A percentile compares a stretch with the other conserved stretches of the same genome.
These are phyloP conservation scores for Novumbra hubbsi DNA, from an alignment of 2,797 vertebrate species.

Conservation along the genomic window DNA sequence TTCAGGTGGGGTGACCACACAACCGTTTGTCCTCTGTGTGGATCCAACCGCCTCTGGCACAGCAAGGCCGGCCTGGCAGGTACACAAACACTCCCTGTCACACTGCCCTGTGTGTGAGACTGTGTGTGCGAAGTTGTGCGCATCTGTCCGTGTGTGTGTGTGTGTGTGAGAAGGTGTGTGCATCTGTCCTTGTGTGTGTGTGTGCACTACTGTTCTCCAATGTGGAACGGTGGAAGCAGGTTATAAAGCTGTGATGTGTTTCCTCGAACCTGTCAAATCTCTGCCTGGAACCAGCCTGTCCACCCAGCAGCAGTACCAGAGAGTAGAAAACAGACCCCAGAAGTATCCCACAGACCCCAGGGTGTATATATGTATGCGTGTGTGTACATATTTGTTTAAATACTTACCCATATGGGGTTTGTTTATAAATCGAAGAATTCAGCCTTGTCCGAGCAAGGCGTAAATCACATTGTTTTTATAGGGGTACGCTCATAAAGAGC, in stretches of 20 bases:
- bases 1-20: slow-evolving; percentile 19
- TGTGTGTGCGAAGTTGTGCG: background rate
- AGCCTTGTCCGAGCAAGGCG: slow-evolving; percentile 5
- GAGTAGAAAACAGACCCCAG: slow-evolving; percentile 26
- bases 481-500: slow-evolving; percentile 16
- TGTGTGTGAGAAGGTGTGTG: background rate
- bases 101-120: background rate
- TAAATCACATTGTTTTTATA: slow-evolving; percentile 20
- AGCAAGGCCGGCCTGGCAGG: slow-evolving; percentile 31
- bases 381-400: slow-evolving; percentile 5
- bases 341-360: slow-evolving; percentile 8
- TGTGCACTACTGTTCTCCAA: background rate
- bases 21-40: slow-evolving; percentile 35
- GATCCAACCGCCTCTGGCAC: slow-evolving; percentile 3
- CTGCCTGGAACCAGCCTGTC: slow-evolving; percentile 25
- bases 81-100: slow-evolving; percentile 25
- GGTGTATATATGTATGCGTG: background rate
- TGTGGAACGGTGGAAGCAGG: background rate
- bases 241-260: background rate
- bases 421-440: slow-evolving; percentile 17
- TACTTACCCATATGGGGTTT: background rate
- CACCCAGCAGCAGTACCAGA: slow-evolving; percentile 17
- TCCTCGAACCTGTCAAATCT: slow-evolving; percentile 17
- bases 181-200: slow-evolving; percentile 9
- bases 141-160: background rate